Evolutionary conservation across 2,113 vertebrate species (phyloP).

Genomic region (Macquaria ambigua): DNA sequence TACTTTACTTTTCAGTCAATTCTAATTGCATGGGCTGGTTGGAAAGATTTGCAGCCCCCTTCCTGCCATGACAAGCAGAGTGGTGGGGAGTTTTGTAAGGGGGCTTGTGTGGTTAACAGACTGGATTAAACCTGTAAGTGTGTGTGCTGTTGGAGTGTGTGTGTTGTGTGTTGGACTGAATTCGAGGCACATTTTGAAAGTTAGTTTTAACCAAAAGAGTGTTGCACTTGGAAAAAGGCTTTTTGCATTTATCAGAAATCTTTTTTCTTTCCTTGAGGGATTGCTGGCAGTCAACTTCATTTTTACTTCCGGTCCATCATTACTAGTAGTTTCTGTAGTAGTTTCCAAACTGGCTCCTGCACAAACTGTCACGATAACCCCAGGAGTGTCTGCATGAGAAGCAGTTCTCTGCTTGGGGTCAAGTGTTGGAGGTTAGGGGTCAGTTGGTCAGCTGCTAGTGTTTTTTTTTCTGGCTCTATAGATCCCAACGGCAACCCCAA

Average conservation of each 20-base stretch:
- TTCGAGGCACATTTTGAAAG: not conserved
- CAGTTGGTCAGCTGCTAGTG: conserved; percentile 14
- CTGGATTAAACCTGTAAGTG: conserved; percentile 34
- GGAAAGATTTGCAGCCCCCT: conserved; percentile 44
- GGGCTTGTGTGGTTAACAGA: conserved; percentile 31
- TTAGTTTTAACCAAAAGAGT: not conserved
- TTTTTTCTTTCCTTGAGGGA: not conserved
- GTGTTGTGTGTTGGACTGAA: not conserved
- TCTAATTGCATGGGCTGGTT: conserved; percentile 61
- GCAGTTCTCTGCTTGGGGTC: not conserved
- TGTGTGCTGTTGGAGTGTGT: not conserved
- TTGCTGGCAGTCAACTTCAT: not conserved
- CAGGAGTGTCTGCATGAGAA: not conserved
- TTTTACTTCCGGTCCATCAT: not conserved
- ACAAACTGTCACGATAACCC: not conserved
- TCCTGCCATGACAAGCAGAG: conserved; percentile 56
- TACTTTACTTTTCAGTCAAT: conserved; percentile 61
- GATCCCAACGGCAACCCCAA: not conserved
- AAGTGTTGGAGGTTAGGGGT: conserved; percentile 23
- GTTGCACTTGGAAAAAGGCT: not conserved
- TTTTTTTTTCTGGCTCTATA: not conserved
- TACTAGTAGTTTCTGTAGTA: not conserved
- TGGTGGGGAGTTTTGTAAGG: conserved; percentile 25
- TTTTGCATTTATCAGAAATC: not conserved
- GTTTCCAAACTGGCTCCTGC: not conserved